These are phyloP conservation scores for Sceliomorpha sp. DNA, from an alignment of 2,888 invertebrate genomes.

Conservation along the genomic window DNA sequence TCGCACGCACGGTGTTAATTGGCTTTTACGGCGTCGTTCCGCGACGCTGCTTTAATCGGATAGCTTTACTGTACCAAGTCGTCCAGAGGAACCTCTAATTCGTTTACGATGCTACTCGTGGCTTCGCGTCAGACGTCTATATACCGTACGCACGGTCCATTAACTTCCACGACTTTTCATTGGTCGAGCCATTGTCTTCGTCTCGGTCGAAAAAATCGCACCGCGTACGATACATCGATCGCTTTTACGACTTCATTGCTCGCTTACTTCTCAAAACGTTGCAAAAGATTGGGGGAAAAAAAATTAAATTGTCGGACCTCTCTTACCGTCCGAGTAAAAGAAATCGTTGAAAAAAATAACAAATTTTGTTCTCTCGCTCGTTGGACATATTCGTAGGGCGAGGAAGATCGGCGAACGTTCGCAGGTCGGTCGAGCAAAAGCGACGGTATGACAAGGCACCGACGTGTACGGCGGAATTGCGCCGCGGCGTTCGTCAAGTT, in stretches of 20 bases:
- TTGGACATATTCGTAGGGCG: too few relatives aligned
- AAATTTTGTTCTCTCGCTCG: too few relatives aligned
- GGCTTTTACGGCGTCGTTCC: slow-evolving; percentile 65
- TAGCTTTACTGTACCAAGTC: slow-evolving; percentile 69
- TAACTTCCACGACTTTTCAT: slow-evolving; percentile 40
- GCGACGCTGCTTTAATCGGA: slow-evolving; percentile 67
- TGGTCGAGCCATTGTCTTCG: slow-evolving; percentile 34
- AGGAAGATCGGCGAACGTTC: too few relatives aligned
- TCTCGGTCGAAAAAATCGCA: slow-evolving; percentile 28
- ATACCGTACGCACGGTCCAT: slow-evolving; percentile 40
- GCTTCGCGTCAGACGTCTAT: slow-evolving; percentile 35
- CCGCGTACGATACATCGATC: too few relatives aligned
- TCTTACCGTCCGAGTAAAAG: too few relatives aligned
- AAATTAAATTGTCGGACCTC: too few relatives aligned
- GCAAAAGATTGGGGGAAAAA: too few relatives aligned
- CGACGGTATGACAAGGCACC: background rate
- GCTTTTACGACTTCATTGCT: too few relatives aligned
- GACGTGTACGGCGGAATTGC: slow-evolving; percentile 10
- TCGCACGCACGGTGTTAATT: slow-evolving; percentile 73
- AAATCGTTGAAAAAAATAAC: too few relatives aligned
- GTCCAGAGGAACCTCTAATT: slow-evolving; percentile 67
- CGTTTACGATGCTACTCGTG: slow-evolving; percentile 65
- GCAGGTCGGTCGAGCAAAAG: too few relatives aligned
- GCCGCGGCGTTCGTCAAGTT: slow-evolving; percentile 43
- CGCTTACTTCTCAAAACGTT: too few relatives aligned